Conservation (phyloP, 2,888 invertebrate species). For the Ophraella communa region DNA sequence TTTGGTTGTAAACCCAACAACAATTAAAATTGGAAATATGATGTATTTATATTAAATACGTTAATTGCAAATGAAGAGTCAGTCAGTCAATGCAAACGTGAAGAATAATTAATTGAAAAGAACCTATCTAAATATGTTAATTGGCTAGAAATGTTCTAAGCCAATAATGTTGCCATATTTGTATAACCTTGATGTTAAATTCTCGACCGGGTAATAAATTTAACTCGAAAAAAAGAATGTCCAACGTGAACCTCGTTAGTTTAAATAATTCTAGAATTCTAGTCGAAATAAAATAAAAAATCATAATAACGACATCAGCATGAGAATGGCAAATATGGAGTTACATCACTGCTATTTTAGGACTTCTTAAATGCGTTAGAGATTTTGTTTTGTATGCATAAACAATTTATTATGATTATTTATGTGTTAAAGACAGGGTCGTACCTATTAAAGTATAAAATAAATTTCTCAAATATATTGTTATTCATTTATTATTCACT, state of each 20-base stretch:
- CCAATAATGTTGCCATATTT: slow-evolving; percentile 12
- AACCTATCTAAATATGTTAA: no score
- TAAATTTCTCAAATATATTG: not conserved
- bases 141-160: not conserved
- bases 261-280: not conserved
- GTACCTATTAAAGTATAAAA: no score
- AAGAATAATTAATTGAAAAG: no score
- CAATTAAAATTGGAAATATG: no score
- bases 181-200: slow-evolving; percentile 7
- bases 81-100: no score
- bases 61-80: no score
- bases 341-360: slow-evolving; percentile 50
- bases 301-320: slow-evolving; percentile 29
- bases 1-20: no score
- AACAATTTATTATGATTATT: slow-evolving; percentile 34
- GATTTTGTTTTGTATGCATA: slow-evolving; percentile 43
- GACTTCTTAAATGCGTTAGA: slow-evolving; percentile 39
- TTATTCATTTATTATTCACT: not conserved
- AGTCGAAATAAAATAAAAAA: no score
- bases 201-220: slow-evolving; percentile 17
- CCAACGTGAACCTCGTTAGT: not conserved
- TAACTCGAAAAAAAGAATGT: slow-evolving; percentile 10
- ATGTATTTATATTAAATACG: no score
- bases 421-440: not conserved
- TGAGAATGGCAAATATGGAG: slow-evolving; percentile 46